Base-by-base conservation (phyloP, 1,140 invertebrate genomes). In the Drosophila pseudoananassae region DNA sequence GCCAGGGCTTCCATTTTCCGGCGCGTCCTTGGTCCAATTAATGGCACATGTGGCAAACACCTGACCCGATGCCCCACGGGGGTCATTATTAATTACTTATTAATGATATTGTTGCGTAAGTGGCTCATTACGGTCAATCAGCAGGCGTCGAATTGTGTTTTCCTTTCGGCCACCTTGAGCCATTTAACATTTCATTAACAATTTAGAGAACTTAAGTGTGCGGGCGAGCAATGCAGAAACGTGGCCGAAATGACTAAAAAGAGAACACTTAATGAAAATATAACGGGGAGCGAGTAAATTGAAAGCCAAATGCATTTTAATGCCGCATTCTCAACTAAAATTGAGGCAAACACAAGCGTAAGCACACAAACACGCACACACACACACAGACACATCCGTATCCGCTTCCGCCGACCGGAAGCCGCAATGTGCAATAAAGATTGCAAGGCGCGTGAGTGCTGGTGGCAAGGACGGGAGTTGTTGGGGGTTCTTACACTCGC, bases 231-330 rank as follows among this genome's bases (percentile, higher is more conserved):
- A 23, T 10, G 65, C 20, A 9, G 31, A 40, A 52, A 80, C 80
- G 81, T 85, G 81, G 78, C 23, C 57, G 33, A 82, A 79, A 82
- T 82, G 52, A 70, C 45, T 78, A 56, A 82, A 45, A 57, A 46
- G 63, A 65, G 76, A 83, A 69, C 70, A 83, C 84, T 83, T 88
- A 88, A 88, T 88, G 83, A 88, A 88, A 88, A 82, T 83, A 88
- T 88, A 73, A 73, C 78, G 59, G 63, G 59, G 46, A 71, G 58
- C 64, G 64, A 54, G 69, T 72, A 85, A 88, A 88, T 88, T 88
- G 83, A 88, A 88, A 88, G 83, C 68, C 71, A 88, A 88, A 88
- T 88, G 83, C 83, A 88, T 88, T 88, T 88, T 88, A 88, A 88
- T 88, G 76, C 83, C 63, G 58, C 78, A 79, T 82, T 85, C 79